These are phyloP conservation scores for Thereva unica DNA, from an alignment of 2,888 invertebrate species.

Conservation along the genomic window DNA sequence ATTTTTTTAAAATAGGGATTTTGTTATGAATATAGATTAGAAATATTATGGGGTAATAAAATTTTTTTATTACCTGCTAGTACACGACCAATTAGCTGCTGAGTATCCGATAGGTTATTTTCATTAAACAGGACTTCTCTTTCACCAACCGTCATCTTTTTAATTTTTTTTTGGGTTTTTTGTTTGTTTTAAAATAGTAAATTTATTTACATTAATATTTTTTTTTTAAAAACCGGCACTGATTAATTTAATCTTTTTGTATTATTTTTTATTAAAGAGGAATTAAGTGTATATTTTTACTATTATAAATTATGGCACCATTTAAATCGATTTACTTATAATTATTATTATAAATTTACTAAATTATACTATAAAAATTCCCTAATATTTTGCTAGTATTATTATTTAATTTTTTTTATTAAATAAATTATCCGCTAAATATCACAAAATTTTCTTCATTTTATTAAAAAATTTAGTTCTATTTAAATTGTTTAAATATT, in stretches of 20 bases:
- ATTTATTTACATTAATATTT: background rate
- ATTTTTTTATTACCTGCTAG: slow-evolving; percentile 54
- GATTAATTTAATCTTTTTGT: background rate
- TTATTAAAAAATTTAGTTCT: slow-evolving; percentile 6
- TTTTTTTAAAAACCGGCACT: background rate
- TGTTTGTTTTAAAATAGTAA: background rate
- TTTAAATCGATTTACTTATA: no score
- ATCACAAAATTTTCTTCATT: background rate
- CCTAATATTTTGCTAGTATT: no score
- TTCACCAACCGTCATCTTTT: slow-evolving; percentile 56
- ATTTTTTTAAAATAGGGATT: no score
- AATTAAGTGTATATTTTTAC: no score
- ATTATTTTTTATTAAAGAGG: background rate
- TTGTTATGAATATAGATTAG: no score
- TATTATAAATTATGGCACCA: no score
- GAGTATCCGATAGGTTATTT: slow-evolving; percentile 49
- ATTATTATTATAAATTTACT: no score
- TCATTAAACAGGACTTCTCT: slow-evolving; percentile 54
- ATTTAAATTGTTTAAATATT: background rate
- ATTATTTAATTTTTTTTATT: no score
- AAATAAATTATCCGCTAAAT: slow-evolving; percentile 5
- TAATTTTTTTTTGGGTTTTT: slow-evolving; percentile 48
- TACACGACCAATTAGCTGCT: slow-evolving; percentile 56
- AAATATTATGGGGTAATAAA: no score
- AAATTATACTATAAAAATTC: no score